Percentiles rank a stretch among this genome's conserved stretches.
Evolutionary conservation across 35 echinoderm and acorn worm species (phyloP).

Genomic region (Heliocidaris erythrogramma): DNA sequence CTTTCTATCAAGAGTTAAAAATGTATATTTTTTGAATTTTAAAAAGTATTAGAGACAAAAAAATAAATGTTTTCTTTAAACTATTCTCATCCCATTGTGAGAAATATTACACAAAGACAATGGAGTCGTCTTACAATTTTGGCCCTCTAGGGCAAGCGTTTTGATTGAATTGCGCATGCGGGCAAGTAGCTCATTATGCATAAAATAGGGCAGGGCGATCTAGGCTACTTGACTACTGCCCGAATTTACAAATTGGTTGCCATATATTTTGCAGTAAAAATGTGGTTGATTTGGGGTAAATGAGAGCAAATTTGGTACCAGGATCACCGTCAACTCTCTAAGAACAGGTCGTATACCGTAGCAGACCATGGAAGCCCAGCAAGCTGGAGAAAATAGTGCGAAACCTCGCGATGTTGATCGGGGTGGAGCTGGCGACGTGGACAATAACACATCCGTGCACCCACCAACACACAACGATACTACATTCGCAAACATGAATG

Average conservation of each 20-base stretch:
- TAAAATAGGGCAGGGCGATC: neutral
- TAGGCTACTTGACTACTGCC: conserved; percentile 20
- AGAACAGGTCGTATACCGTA: neutral
- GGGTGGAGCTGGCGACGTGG: conserved; percentile 18
- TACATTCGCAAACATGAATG: neutral
- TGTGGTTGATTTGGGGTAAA: neutral
- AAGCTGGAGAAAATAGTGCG: neutral
- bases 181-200: conserved; percentile 49
- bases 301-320: neutral
- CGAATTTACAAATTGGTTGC: neutral
- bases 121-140: neutral
- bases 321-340: neutral
- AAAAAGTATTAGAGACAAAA: neutral
- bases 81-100: neutral
- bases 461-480: neutral
- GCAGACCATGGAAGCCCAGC: conserved; percentile 13
- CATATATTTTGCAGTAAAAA: neutral
- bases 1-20: too few relatives aligned
- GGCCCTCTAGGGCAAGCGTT: conserved; percentile 33
- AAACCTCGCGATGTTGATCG: neutral
- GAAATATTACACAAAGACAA: neutral
- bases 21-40: too few relatives aligned
- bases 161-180: conserved; percentile 36
- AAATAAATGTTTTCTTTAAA: neutral
- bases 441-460: conserved; percentile 22